These are phyloP conservation scores for Coregonus clupeaformis DNA, from an alignment of 2,113 vertebrate species.

Conservation along the genomic window DNA sequence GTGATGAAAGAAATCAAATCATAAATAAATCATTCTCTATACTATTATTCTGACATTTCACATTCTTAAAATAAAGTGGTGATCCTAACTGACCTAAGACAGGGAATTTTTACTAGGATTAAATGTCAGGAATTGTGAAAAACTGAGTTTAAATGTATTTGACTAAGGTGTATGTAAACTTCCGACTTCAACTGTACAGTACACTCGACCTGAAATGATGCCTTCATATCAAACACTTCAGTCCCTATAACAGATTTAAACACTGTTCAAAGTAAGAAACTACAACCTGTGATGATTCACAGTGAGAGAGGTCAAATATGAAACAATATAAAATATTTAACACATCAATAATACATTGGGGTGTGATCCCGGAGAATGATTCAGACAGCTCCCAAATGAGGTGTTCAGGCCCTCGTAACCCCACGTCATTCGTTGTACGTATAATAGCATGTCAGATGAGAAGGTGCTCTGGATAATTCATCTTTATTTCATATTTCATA, in stretches of 20 bases:
- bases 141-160: too few species aligned
- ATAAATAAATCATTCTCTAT: too few species aligned
- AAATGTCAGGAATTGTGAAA: too few species aligned
- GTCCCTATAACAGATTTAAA: not conserved
- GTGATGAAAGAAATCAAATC: too few species aligned
- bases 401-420: conserved; percentile 35
- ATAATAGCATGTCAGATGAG: conserved; percentile 71
- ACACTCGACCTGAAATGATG: not conserved
- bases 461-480: conserved; percentile 77
- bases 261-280: not conserved
- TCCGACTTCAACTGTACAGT: too few species aligned
- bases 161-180: too few species aligned
- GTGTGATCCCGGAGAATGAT: conserved; percentile 42
- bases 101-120: too few species aligned
- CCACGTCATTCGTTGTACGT: conserved; percentile 49
- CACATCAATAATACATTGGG: conserved; percentile 65
- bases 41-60: too few species aligned
- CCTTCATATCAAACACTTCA: not conserved
- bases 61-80: too few species aligned
- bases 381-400: conserved; percentile 59
- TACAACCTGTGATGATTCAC: not conserved
- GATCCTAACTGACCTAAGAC: too few species aligned
- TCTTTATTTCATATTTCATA: conserved; percentile 74
- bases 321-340: conserved; percentile 61
- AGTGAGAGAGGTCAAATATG: conserved; percentile 55